Base-by-base conservation (phyloP, 2,888 invertebrate genomes). In the Meandrusa payeni region DNA sequence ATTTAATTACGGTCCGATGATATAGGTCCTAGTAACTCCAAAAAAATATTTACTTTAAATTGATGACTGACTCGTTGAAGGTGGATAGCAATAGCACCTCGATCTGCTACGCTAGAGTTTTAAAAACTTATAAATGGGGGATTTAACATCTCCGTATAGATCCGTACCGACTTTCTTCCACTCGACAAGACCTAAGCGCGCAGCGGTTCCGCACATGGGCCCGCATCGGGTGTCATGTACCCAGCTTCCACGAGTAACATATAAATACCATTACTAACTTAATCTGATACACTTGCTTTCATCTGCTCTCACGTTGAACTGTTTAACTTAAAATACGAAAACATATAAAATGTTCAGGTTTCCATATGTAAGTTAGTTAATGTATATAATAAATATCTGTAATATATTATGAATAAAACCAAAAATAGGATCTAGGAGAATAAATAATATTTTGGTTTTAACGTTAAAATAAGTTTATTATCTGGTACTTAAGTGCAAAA, bases 251-350 rank as follows among this genome's bases (percentile, higher is more conserved):
- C 48, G 50, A 41, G 52, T 54, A 49, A 51, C 57, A 57, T 64
- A 78, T 78, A 78, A 71, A 76, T 78, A 69, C 64, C 54, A 54
- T 64, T 53, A 54, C 64, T 65, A 67, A 64, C 63, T 53, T 56
- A 6, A 41, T 36, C 36, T 27, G 23, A 38, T 50, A 41, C 78
- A 83, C 79, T 82, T 74, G 76, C 76, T 56, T 63, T 62, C 57
- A 31, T 47, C 55, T 52, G 48, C 54, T 51, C 48, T 46, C 48
- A 49, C 47, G 37, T 44, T 45, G 44, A 51, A 52, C 46, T 53
- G 54, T 61, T 47, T 15, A 32, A 31, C 34, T 24, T 54, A 47
- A 47, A 11, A 38, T 29, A 23, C 48, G 41, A 36, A 42, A 41
- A 44, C 28, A 39, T 41, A 51, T 47, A 70, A 71, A 67, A 79